These are phyloP conservation scores for Metacarcinus magister DNA, from an alignment of 2,888 invertebrate species.

Conservation along the genomic window DNA sequence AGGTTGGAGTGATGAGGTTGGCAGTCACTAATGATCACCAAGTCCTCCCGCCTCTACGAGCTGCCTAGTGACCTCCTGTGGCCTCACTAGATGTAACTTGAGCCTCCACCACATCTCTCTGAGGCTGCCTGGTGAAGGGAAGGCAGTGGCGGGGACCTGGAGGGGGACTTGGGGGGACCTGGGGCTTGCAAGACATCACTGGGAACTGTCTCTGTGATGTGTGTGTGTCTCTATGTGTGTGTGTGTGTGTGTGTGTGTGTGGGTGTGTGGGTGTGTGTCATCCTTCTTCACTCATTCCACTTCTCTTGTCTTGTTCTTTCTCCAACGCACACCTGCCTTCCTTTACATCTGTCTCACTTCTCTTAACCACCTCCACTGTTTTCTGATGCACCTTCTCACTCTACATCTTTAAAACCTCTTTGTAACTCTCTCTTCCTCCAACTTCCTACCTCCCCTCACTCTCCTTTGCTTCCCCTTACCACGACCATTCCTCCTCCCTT, in stretches of 20 bases:
- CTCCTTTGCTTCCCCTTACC: not conserved
- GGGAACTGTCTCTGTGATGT: not conserved
- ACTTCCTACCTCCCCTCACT: not conserved
- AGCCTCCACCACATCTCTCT: not conserved
- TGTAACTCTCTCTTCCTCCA: too few relatives aligned
- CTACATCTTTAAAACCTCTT: too few relatives aligned
- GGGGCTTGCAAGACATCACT: not conserved
- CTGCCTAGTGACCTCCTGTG: not conserved
- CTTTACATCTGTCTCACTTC: too few relatives aligned
- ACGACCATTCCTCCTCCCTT: not conserved
- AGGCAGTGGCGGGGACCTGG: not conserved
- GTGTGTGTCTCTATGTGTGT: not conserved
- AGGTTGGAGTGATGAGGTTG: not conserved
- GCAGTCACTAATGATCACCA: not conserved
- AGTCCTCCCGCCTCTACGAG: not conserved
- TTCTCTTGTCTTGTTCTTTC: not conserved
- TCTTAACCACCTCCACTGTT: not conserved
- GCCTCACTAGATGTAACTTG: not conserved
- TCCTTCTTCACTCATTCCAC: not conserved
- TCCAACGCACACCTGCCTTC: too few relatives aligned
- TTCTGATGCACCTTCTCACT: not conserved
- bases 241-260: not conserved
- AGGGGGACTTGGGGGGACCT: not conserved
- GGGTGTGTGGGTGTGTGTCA: too few relatives aligned
- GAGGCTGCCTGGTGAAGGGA: slow-evolving; percentile 9